phyloP scores from a whole-genome alignment of 2,113 vertebrate genomes.

The Stegastes partitus region DNA sequence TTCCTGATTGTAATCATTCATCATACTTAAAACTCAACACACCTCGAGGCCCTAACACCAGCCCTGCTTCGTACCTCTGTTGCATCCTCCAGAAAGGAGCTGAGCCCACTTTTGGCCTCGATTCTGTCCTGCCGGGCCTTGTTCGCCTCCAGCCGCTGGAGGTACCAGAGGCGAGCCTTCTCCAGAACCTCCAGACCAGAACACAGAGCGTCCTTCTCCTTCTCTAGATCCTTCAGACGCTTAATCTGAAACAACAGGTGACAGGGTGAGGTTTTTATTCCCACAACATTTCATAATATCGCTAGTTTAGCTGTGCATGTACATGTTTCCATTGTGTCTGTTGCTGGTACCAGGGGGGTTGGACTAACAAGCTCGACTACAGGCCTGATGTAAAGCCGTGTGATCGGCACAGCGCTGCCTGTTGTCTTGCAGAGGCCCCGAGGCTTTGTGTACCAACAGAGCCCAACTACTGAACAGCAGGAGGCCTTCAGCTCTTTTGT shows the following conservation, averaged over 20 bases:
- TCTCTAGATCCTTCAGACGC: conserved; percentile 79
- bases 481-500: conserved; percentile 54
- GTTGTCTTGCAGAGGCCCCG: conserved; percentile 65
- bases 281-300: neutral
- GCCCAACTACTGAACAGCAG: conserved; percentile 52
- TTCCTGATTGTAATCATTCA: neutral
- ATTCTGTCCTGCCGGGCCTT: conserved; percentile 17
- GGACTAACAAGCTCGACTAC: conserved; percentile 21
- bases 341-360: neutral
- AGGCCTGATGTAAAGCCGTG: conserved; percentile 7
- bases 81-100: neutral
- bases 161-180: conserved; percentile 79
- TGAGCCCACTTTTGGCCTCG: neutral
- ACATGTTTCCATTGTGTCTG: conserved; percentile 5
- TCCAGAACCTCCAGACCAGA: conserved; percentile 82
- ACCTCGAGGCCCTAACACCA: neutral
- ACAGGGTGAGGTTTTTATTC: neutral
- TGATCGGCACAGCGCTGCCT: conserved; percentile 22
- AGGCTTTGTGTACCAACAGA: conserved; percentile 51
- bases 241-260: conserved; percentile 72
- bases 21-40: neutral
- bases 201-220: conserved; percentile 84
- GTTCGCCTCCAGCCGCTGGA: conserved; percentile 72
- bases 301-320: neutral
- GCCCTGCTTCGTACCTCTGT: conserved; percentile 53